phyloP scores from a whole-genome alignment of 2,113 vertebrate species.

The Elaphurus davidianus region DNA sequence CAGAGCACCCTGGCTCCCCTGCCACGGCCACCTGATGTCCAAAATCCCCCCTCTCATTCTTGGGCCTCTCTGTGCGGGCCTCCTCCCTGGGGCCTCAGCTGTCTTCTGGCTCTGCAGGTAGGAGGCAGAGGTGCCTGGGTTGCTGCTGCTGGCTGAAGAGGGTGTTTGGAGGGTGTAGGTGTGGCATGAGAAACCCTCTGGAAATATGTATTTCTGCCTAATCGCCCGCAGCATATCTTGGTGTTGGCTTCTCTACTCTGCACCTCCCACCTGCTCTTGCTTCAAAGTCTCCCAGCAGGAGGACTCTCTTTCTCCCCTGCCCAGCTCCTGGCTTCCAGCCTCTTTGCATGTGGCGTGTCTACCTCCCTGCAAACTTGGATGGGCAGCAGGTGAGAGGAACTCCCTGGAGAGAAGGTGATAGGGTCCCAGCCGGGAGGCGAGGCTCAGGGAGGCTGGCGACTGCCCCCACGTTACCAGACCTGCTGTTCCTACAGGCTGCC shows the following conservation, averaged over 20 bases:
- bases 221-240: slow-evolving; percentile 81
- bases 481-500: slow-evolving; percentile 83
- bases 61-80: neutral
- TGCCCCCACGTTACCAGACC: neutral
- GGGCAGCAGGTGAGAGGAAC: slow-evolving; percentile 85
- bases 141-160: neutral
- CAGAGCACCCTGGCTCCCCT: neutral
- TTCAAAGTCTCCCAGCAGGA: slow-evolving; percentile 68
- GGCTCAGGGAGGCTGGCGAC: neutral
- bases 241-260: slow-evolving; percentile 85
- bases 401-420: neutral
- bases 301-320: slow-evolving; percentile 46
- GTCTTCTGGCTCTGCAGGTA: slow-evolving; percentile 85
- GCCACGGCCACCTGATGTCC: neutral
- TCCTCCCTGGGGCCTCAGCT: slow-evolving; percentile 73
- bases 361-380: slow-evolving; percentile 84
- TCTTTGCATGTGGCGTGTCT: slow-evolving; percentile 87
- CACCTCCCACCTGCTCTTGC: slow-evolving; percentile 81
- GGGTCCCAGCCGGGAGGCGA: neutral
- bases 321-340: slow-evolving; percentile 82
- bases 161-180: neutral
- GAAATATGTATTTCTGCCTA: neutral
- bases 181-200: neutral
- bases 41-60: neutral
- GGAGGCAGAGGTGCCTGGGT: neutral